Conservation (phyloP, 64 coral and sea anemone species). For the Acropora yongei region DNA sequence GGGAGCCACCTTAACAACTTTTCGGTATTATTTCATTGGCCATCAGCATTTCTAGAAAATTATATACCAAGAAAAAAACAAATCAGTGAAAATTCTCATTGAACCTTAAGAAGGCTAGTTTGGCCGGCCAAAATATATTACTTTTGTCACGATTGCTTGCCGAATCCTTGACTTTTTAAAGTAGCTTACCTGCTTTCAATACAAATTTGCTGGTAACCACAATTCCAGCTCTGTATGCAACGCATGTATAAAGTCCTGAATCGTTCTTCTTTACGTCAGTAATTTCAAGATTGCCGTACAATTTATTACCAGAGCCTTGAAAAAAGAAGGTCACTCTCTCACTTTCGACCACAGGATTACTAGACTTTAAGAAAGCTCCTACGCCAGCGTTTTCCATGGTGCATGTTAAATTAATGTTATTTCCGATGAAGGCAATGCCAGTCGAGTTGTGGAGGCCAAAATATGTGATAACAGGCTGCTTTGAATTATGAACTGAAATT, state of each 20-base stretch:
- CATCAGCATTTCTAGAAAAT: too few relatives aligned
- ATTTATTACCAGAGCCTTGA: not conserved
- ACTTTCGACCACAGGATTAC: not conserved
- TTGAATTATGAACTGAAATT: not conserved
- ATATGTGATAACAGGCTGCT: not conserved
- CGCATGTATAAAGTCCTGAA: not conserved
- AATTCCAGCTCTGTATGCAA: not conserved
- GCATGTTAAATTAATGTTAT: not conserved
- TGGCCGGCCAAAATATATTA: too few relatives aligned
- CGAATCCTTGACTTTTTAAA: too few relatives aligned
- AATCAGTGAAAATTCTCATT: too few relatives aligned
- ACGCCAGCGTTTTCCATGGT: not conserved
- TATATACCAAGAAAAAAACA: too few relatives aligned
- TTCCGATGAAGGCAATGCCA: not conserved
- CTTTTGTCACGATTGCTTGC: too few relatives aligned
- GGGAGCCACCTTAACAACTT: too few relatives aligned
- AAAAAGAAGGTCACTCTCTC: not conserved
- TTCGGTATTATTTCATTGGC: too few relatives aligned
- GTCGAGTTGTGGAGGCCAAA: not conserved
- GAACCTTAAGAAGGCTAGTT: too few relatives aligned
- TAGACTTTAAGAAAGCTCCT: not conserved
- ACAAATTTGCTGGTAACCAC: not conserved
- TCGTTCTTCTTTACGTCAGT: not conserved
- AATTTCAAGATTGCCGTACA: not conserved
- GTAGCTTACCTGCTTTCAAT: not conserved